A percentile compares a stretch with the other conserved stretches of the same genome.
These are phyloP conservation scores for Oreotragus oreotragus DNA, from an alignment of 2,113 vertebrate species.

Conservation along the genomic window DNA sequence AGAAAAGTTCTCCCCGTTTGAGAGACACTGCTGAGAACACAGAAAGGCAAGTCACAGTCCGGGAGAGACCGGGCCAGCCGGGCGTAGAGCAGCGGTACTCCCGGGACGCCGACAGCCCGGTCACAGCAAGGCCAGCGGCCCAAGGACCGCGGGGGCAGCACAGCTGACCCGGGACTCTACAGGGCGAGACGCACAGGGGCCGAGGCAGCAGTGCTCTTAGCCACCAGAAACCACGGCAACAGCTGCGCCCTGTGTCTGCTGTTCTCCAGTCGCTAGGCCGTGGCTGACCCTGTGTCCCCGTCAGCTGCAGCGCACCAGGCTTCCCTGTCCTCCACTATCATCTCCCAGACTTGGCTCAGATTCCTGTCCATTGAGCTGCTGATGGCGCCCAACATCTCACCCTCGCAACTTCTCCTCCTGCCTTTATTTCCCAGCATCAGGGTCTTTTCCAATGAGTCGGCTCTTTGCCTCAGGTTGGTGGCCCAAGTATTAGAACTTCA, in stretches of 20 bases:
- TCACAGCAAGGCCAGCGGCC: neutral
- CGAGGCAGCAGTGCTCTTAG: fast-evolving
- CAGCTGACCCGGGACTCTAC: fast-evolving
- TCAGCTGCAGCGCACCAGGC: neutral
- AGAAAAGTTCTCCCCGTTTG: neutral
- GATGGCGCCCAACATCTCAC: neutral
- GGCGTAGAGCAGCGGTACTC: fast-evolving
- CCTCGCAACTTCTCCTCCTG: neutral
- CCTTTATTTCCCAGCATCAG: neutral
- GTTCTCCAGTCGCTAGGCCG: fast-evolving
- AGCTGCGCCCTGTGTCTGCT: fast-evolving
- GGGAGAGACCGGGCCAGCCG: fast-evolving
- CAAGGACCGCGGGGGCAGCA: fast-evolving
- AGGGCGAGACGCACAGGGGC: fast-evolving
- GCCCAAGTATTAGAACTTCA: neutral
- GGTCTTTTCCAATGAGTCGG: neutral
- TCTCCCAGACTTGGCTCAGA: neutral
- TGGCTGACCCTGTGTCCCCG: neutral
- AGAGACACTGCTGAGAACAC: neutral
- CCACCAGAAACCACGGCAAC: fast-evolving
- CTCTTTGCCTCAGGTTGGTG: neutral
- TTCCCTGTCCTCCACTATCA: fast-evolving
- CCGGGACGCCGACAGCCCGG: fast-evolving
- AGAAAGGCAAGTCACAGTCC: neutral
- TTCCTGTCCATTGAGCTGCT: fast-evolving